Evolutionary conservation across 1,140 invertebrate genomes (phyloP).

Genomic region (Rhopalosiphum padi): DNA sequence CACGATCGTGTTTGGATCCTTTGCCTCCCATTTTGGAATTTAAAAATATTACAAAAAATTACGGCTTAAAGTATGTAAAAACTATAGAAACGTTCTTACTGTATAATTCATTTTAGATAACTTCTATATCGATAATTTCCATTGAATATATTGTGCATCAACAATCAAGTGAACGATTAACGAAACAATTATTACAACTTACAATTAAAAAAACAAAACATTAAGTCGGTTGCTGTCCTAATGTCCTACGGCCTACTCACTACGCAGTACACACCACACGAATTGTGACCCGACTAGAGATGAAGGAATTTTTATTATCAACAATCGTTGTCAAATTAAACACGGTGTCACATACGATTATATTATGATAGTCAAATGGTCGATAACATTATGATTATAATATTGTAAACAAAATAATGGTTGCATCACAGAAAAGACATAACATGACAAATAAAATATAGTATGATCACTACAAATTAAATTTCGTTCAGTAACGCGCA

Average conservation of each 20-base stretch:
- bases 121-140: background rate
- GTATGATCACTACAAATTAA: too few relatives aligned
- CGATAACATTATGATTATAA: too few relatives aligned
- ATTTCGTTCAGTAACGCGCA: too few relatives aligned
- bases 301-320: conserved; percentile 1
- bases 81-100: background rate
- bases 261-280: background rate
- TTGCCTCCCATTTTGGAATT: conserved; percentile 30
- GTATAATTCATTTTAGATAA: background rate
- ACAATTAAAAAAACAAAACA: background rate
- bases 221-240: background rate
- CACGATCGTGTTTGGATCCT: background rate
- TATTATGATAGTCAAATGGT: too few relatives aligned
- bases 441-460: too few relatives aligned
- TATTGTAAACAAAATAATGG: too few relatives aligned
- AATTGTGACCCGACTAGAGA: background rate
- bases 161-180: background rate
- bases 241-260: background rate
- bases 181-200: background rate
- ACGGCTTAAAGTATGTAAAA: background rate
- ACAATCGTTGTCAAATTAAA: background rate
- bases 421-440: too few relatives aligned
- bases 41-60: background rate
- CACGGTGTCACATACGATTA: background rate
- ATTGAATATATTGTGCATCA: background rate